Conservation (phyloP, 2,888 invertebrate genomes). For the Philhelius pedissequus region DNA sequence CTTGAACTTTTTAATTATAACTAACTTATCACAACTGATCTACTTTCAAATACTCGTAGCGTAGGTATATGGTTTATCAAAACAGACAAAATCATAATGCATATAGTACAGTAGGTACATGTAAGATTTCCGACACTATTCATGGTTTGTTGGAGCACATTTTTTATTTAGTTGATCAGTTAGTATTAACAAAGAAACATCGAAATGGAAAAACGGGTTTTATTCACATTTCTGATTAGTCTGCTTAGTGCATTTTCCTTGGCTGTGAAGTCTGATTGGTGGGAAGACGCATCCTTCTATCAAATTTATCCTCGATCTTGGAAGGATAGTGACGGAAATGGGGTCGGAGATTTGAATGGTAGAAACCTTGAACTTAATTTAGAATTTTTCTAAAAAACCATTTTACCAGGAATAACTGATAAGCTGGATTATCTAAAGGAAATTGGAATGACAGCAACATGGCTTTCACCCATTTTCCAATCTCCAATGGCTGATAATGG, state of each 20-base stretch:
- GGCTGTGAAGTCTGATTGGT: conserved; percentile 84
- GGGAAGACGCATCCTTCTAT: conserved; percentile 89
- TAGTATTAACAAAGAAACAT: neutral
- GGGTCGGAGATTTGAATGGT: conserved; percentile 82
- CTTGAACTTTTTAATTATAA: neutral
- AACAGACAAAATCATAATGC: neutral
- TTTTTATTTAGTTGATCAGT: neutral
- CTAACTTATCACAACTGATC: neutral
- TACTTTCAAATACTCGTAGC: neutral
- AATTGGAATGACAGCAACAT: conserved; percentile 84
- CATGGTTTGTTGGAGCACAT: neutral
- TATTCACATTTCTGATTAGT: neutral
- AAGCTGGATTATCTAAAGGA: conserved; percentile 84
- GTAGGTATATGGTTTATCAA: no score
- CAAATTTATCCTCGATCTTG: conserved; percentile 93
- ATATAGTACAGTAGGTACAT: no score
- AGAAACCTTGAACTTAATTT: no score
- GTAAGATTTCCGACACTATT: neutral
- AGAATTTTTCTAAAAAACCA: no score
- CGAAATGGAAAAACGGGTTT: neutral
- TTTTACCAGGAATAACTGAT: conserved; percentile 81
- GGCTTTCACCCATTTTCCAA: conserved; percentile 86
- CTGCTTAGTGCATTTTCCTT: neutral
- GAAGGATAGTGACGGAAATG: conserved; percentile 89
- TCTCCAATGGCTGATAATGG: conserved; percentile 89